Base-by-base conservation (phyloP, 2,797 vertebrate genomes). In the Lutjanus campechanus region DNA sequence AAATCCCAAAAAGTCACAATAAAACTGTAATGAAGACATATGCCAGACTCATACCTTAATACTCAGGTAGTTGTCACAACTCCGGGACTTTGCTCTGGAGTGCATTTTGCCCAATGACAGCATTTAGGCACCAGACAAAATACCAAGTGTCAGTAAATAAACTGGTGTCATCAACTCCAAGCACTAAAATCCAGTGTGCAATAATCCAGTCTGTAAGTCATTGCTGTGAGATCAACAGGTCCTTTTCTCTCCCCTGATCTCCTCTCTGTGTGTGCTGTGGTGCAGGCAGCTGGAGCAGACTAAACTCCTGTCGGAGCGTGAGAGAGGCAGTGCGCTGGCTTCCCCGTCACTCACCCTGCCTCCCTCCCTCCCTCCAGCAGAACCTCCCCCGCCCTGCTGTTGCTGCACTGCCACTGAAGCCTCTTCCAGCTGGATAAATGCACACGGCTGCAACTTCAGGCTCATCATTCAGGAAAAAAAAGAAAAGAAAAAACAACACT, bases 1-100 rank as follows among this genome's bases (percentile, higher is more conserved):
- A 60, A 40, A 20, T 12, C 66, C 2, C 10, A 66, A 54, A 72
- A 65, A 67, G 56, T 69, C 40, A n/a, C 12, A 41, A 17, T 47
- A 44, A 77, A 74, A 51, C 4, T 17, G 25, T 5, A 20, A 50
- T 7, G 13, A 56, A 54, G n/a, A 29, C 11, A 40, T 1, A 44
- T 50, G 22, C 85, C 8, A 47, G 67, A 43, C 20, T 74, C 73
- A 0, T 95, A 97, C 96, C 96, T 97, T 96, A 85, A 95, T 95
- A 83, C 95, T 93, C 90, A 96, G 91, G 94, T 95, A 96, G 91
- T 93, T 93, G 79, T 96, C 95, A 88, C 94, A 94, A 89, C 94
- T 96, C 85, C 93, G 92, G 56, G 95, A 95, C 84, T 96, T 95
- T 50, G 93, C 93, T 91, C 94, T 93, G 86, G 95, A 90, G 92